These are phyloP conservation scores for Galeruca laticollis DNA, from an alignment of 2,888 invertebrate species.

Conservation along the genomic window DNA sequence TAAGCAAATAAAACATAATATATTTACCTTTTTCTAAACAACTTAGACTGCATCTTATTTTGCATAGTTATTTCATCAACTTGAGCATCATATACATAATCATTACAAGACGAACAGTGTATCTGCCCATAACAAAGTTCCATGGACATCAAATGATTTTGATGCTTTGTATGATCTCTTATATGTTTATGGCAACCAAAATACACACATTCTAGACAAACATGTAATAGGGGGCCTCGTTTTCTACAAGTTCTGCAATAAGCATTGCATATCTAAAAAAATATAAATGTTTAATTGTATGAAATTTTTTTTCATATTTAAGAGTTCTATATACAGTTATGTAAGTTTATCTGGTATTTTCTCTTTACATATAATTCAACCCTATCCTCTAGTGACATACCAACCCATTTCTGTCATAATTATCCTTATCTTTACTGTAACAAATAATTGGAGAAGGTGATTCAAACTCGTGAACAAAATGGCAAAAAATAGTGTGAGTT, in stretches of 20 bases:
- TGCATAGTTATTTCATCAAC: slow-evolving; percentile 61
- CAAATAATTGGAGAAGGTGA: too few relatives aligned
- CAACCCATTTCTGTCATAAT: not conserved
- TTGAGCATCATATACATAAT: slow-evolving; percentile 82
- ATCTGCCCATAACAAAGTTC: slow-evolving; percentile 91
- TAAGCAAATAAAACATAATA: not conserved
- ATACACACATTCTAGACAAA: slow-evolving; percentile 91
- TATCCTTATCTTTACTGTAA: not conserved
- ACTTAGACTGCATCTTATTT: slow-evolving; percentile 60
- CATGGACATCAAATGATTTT: slow-evolving; percentile 86
- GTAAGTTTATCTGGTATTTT: too few relatives aligned
- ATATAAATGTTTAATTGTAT: not conserved
- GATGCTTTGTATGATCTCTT: slow-evolving; percentile 84
- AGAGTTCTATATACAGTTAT: not conserved
- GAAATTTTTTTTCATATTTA: not conserved
- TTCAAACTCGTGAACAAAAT: too few relatives aligned
- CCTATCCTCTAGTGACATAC: not conserved
- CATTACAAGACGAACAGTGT: slow-evolving; percentile 90
- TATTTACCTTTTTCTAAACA: slow-evolving; percentile 60
- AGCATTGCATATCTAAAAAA: slow-evolving; percentile 50
- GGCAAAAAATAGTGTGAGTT: too few relatives aligned
- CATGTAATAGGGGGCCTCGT: slow-evolving; percentile 83
- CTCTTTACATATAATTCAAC: not conserved
- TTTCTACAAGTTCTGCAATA: slow-evolving; percentile 84
- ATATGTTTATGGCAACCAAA: slow-evolving; percentile 95